Evolutionary conservation across 2,888 invertebrate species (phyloP).

Genomic region (Ichneumoninae sp.): DNA sequence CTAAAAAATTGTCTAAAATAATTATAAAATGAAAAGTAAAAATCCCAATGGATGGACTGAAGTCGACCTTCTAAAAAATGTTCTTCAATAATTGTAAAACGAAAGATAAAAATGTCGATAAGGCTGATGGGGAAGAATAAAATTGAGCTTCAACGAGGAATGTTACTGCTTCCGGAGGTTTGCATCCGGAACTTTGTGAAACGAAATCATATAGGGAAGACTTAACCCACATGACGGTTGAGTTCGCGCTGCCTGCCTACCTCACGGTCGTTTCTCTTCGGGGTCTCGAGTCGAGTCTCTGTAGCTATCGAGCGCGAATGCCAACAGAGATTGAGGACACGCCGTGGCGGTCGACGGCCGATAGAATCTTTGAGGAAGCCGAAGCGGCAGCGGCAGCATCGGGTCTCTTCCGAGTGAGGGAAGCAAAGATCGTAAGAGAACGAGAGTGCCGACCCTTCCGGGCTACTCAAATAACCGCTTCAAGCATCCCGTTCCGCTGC

Average conservation of each 20-base stretch:
- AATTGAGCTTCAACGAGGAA: not conserved
- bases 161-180: constrained; percentile 13
- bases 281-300: constrained; percentile 16
- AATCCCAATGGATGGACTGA: not conserved
- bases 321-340: constrained; percentile 64
- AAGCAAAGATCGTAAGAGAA: constrained; percentile 46
- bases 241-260: constrained; percentile 21
- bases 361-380: constrained; percentile 54
- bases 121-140: not conserved
- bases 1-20: no score
- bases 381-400: not conserved
- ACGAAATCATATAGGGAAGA: constrained; percentile 42
- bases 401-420: constrained; percentile 17
- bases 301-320: constrained; percentile 53
- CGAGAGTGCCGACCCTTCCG: constrained; percentile 45
- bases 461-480: constrained; percentile 61
- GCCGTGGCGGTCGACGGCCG: constrained; percentile 36
- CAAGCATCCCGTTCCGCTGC: constrained; percentile 23
- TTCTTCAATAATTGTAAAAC: not conserved
- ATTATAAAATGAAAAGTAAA: not conserved
- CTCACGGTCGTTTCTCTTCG: constrained; percentile 52
- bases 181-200: constrained; percentile 24
- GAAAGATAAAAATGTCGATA: not conserved
- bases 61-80: not conserved
- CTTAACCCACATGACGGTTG: constrained; percentile 54